Evolutionary conservation across 2,888 invertebrate genomes (phyloP).

Genomic region (Incurvaria masculella): DNA sequence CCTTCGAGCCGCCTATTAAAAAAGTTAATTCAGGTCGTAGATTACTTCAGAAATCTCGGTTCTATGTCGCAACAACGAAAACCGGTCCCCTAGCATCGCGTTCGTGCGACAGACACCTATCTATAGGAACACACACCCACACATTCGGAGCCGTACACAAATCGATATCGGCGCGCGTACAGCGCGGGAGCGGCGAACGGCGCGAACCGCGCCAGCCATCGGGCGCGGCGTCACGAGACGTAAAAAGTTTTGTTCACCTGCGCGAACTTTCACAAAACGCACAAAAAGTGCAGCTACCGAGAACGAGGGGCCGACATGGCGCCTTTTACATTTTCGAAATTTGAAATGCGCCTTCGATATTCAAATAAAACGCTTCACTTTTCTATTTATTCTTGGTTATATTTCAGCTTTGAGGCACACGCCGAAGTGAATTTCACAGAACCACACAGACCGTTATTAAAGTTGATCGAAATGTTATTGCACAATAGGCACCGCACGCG

Average conservation of each 20-base stretch:
- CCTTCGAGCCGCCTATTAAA: too few relatives aligned
- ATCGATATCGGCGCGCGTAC: neutral
- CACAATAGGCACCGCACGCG: neutral
- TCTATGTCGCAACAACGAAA: neutral
- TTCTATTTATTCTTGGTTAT: too few relatives aligned
- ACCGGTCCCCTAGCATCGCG: neutral
- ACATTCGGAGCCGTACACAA: neutral
- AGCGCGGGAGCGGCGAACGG: neutral
- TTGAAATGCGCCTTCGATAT: too few relatives aligned
- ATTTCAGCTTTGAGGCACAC: too few relatives aligned
- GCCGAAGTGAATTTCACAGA: too few relatives aligned
- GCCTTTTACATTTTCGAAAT: neutral
- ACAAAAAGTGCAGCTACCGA: neutral
- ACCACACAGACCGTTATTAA: too few relatives aligned
- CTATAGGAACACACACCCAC: neutral
- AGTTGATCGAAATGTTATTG: too few relatives aligned
- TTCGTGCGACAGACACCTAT: neutral
- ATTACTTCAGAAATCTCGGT: too few relatives aligned
- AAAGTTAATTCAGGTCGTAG: too few relatives aligned
- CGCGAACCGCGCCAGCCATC: too few relatives aligned
- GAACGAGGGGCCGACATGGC: neutral
- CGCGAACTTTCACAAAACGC: neutral
- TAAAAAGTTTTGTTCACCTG: neutral
- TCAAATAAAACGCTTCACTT: too few relatives aligned
- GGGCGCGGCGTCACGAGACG: neutral